These are phyloP conservation scores for Diloba caeruleocephala DNA, from an alignment of 2,888 invertebrate species.

Conservation along the genomic window DNA sequence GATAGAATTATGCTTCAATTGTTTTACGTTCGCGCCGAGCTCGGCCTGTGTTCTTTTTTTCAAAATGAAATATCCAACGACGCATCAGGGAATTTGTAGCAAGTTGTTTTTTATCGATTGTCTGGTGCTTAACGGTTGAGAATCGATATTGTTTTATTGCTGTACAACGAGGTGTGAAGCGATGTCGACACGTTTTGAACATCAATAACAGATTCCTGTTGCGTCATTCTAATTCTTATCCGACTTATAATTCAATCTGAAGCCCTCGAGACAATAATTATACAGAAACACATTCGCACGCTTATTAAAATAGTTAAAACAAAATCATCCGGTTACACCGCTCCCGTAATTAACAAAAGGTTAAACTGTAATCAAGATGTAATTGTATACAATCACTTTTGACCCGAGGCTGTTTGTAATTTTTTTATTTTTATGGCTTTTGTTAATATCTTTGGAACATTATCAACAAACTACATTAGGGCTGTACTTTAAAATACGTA, in stretches of 20 bases:
- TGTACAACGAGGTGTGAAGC: slow-evolving; percentile 74
- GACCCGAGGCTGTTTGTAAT: slow-evolving; percentile 68
- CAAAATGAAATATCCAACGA: slow-evolving; percentile 61
- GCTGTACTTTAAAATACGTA: slow-evolving; percentile 40
- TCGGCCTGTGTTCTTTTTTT: slow-evolving; percentile 61
- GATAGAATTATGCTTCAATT: slow-evolving; percentile 84
- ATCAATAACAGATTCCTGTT: slow-evolving; percentile 59
- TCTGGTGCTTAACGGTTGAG: slow-evolving; percentile 64
- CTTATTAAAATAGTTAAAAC: slow-evolving; percentile 56
- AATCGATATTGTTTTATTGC: slow-evolving; percentile 73
- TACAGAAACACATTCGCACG: slow-evolving; percentile 50
- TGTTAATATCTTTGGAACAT: slow-evolving; percentile 69
- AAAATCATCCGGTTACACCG: slow-evolving; percentile 54
- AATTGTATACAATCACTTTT: slow-evolving; percentile 72
- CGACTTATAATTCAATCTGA: slow-evolving; percentile 34
- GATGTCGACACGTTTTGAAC: slow-evolving; percentile 70
- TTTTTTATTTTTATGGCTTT: too few species aligned
- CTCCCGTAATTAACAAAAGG: slow-evolving; percentile 74
- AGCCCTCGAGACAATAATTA: slow-evolving; percentile 32
- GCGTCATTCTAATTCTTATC: slow-evolving; percentile 45
- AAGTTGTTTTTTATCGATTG: slow-evolving; percentile 63
- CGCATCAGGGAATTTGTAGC: slow-evolving; percentile 62
- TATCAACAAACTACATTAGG: slow-evolving; percentile 63
- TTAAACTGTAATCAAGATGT: slow-evolving; percentile 78
- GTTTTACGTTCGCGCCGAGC: slow-evolving; percentile 74